Evolutionary conservation across 2,113 vertebrate species (phyloP), one percentile per base, ranked within the genome.

Genomic region (Aix galericulata): DNA sequence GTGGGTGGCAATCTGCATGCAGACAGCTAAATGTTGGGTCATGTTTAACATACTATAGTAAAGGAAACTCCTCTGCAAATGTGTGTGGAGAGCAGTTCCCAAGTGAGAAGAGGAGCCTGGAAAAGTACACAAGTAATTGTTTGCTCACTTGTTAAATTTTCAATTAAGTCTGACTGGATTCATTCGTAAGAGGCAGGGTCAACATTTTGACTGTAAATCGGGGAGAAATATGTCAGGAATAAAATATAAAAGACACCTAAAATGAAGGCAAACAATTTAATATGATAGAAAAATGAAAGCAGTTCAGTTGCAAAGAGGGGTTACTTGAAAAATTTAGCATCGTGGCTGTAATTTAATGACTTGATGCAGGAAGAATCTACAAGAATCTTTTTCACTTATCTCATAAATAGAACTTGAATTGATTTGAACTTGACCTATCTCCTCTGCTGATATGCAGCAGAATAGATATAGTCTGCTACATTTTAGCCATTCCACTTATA

Each of bases 91-190:
- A 75, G n/a, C 32, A 67, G 23, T 75, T 93, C 66, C 36, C 42
- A 56, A 77, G 72, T 89, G 64, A 81, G 38, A 71, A 85, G 34
- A 62, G 32, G 13, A 89, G 23, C 44, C 53, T 82, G 62, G 63
- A 80, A 69, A 88, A 88, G 64, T 52, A 72, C 69, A 78, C 53
- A 82, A 91, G 56, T 55, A 87, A n/a, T 89, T 93, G 62, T 89
- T 91, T 94, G 59, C 78, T 91, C 59, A 74, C n/a, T 88, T 89
- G 36, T 79, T 93, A 83, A 89, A 77, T 88, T 92, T 92, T 95
- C 78, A 83, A 4, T 94, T 88, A 76, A 85, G 36, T 69, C 44
- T 94, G 79, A 40, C 44, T 14, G 4, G 36, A 93, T 82, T 92
- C 8, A 56, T 87, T 89, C 27, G 32, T 91, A 88, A 64, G 34